Evolutionary conservation across 1,140 invertebrate genomes (phyloP).

Genomic region (Melanaphis sacchari): DNA sequence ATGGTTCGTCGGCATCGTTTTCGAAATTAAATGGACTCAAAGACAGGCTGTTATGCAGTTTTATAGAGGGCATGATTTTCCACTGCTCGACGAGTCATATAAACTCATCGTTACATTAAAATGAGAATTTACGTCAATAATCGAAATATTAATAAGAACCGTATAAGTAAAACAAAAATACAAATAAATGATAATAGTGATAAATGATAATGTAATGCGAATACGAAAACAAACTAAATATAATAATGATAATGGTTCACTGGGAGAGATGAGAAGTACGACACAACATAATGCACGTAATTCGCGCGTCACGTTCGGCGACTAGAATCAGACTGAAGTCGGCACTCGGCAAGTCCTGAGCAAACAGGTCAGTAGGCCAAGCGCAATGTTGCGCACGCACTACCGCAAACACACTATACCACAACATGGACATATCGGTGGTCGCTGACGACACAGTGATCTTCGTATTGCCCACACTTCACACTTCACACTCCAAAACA

Average conservation of each 20-base stretch:
- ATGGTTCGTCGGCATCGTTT: not conserved
- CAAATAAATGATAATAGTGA: not conserved
- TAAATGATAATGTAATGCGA: no score
- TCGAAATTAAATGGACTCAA: conserved; percentile 11
- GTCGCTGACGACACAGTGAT: conserved; percentile 45
- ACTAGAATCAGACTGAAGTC: conserved; percentile 50
- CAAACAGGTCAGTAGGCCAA: conserved; percentile 57
- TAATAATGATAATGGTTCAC: not conserved
- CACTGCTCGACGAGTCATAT: not conserved
- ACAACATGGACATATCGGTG: conserved; percentile 29
- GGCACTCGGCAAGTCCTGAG: conserved; percentile 10
- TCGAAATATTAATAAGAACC: not conserved
- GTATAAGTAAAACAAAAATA: not conserved
- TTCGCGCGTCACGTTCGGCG: not conserved
- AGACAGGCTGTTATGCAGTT: conserved; percentile 25
- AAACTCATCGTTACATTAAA: conserved; percentile 17
- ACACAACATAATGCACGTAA: not conserved
- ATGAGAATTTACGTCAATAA: not conserved
- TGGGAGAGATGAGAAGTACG: not conserved
- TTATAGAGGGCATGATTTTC: conserved; percentile 38
- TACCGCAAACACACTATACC: conserved; percentile 30
- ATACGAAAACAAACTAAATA: conserved; percentile 11
- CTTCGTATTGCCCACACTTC: conserved; percentile 45
- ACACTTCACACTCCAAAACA: not conserved
- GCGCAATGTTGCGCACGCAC: conserved; percentile 57